These are phyloP conservation scores for Panzeria rudis DNA, from an alignment of 2,888 invertebrate genomes.

Conservation along the genomic window DNA sequence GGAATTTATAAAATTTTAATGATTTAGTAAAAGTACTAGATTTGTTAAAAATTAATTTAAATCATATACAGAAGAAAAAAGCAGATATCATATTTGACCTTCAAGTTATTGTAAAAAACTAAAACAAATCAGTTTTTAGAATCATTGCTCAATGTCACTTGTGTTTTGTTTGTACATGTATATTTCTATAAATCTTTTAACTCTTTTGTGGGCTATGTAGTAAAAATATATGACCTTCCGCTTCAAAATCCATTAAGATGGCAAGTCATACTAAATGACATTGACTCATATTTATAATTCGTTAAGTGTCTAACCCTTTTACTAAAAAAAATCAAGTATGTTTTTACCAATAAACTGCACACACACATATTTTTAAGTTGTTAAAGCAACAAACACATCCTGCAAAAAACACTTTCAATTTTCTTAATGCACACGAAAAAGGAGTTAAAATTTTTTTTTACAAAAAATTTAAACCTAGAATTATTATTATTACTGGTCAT, in stretches of 20 bases:
- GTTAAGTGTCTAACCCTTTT: conserved; percentile 54
- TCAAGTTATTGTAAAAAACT: background rate
- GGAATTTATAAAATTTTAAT: too few relatives aligned
- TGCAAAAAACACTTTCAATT: conserved; percentile 67
- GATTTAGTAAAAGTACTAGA: too few relatives aligned
- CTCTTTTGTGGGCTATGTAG: background rate
- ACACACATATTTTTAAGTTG: conserved; percentile 11
- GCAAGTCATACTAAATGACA: conserved; percentile 38
- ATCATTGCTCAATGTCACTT: too few relatives aligned
- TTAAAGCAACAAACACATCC: background rate
- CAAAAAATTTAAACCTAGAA: conserved; percentile 19
- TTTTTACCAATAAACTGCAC: background rate
- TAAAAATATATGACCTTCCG: conserved; percentile 30
- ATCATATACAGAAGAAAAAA: too few relatives aligned
- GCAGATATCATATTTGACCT: background rate
- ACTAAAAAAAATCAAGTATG: background rate
- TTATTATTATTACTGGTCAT: conserved; percentile 49
- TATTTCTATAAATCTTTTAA: background rate
- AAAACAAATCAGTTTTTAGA: too few relatives aligned
- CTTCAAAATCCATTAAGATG: conserved; percentile 16
- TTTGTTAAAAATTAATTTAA: background rate
- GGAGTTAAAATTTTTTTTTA: conserved; percentile 43
- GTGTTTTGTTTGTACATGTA: too few relatives aligned
- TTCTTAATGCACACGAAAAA: conserved; percentile 57
- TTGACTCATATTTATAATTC: conserved; percentile 42